Percentiles rank a stretch among this genome's conserved stretches.
phyloP scores from a whole-genome alignment of 2,113 vertebrate genomes.

The Elephas maximus region DNA sequence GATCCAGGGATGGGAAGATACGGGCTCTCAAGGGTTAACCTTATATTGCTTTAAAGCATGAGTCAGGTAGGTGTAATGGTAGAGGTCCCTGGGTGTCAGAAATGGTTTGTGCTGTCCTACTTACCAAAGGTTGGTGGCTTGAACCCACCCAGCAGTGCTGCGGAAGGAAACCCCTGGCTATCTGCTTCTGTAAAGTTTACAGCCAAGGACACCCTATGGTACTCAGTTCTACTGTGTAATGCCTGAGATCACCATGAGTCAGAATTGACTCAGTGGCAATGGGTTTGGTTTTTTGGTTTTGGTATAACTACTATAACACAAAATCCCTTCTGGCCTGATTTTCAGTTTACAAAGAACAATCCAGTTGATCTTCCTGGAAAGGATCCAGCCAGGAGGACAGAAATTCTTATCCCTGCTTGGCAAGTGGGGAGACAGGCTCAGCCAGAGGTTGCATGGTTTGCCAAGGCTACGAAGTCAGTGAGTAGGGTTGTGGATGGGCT shows the following conservation, averaged over 20 bases:
- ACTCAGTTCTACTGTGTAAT: not conserved
- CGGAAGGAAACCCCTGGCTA: not conserved
- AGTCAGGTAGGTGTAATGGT: not conserved
- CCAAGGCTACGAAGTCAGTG: not conserved
- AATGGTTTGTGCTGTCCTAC: no score
- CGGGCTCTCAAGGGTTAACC: not conserved
- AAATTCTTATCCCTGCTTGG: slow-evolving; percentile 32
- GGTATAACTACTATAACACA: not conserved
- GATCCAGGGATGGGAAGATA: not conserved
- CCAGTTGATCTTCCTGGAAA: not conserved
- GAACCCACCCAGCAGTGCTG: not conserved
- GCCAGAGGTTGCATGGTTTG: not conserved
- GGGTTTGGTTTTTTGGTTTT: not conserved
- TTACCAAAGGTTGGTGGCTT: no score
- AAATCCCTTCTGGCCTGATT: slow-evolving; percentile 37
- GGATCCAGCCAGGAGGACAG: not conserved
- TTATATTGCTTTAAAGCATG: not conserved
- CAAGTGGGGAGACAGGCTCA: slow-evolving; percentile 8
- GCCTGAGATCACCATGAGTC: not conserved
- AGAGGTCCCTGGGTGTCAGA: no score
- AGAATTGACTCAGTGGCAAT: no score
- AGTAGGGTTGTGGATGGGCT: not conserved
- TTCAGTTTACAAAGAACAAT: slow-evolving; percentile 39
- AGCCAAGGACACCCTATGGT: not conserved
- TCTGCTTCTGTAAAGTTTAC: not conserved